Evolutionary conservation across 1,140 invertebrate genomes (phyloP).

Genomic region (Scaptomyza montana): DNA sequence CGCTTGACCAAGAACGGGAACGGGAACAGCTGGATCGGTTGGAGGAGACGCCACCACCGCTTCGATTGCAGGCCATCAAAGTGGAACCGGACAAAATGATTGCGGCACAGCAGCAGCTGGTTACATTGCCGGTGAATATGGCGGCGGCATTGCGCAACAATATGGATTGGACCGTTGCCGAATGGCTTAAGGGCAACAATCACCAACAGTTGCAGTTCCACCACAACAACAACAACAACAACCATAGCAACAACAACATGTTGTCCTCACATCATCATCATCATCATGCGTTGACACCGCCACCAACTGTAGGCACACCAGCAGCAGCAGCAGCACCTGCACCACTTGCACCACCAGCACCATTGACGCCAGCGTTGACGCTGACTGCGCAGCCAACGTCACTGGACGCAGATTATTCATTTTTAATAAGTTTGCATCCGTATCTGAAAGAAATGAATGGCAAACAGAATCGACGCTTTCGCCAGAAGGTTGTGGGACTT

Average conservation of each 20-base stretch:
- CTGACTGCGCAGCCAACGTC: slow-evolving; percentile 12
- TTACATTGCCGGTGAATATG: slow-evolving; percentile 52
- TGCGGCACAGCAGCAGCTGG: slow-evolving; percentile 47
- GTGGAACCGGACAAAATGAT: slow-evolving; percentile 55
- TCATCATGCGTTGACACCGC: slow-evolving; percentile 23
- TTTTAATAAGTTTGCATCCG: slow-evolving; percentile 77
- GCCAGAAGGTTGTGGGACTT: slow-evolving; percentile 74
- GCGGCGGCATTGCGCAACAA: slow-evolving; percentile 56
- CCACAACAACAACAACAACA: slow-evolving; percentile 24
- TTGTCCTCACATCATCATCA: neutral
- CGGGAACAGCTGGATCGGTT: slow-evolving; percentile 24
- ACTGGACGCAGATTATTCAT: slow-evolving; percentile 76
- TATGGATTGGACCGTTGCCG: slow-evolving; percentile 61
- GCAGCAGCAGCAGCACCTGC: slow-evolving; percentile 6
- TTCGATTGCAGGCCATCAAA: slow-evolving; percentile 66
- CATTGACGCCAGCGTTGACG: neutral
- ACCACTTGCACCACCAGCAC: neutral
- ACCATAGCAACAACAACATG: neutral
- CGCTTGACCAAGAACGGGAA: neutral
- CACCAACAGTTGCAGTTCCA: slow-evolving; percentile 13
- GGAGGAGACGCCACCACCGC: slow-evolving; percentile 21
- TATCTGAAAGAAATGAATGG: slow-evolving; percentile 79
- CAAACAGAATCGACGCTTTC: slow-evolving; percentile 77
- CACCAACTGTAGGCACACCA: slow-evolving; percentile 7
- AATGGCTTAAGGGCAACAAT: slow-evolving; percentile 56